A percentile compares a stretch with the other conserved stretches of the same genome.
phyloP scores from a whole-genome alignment of 2,888 invertebrate genomes.

The Ditylenchus weischeri region DNA sequence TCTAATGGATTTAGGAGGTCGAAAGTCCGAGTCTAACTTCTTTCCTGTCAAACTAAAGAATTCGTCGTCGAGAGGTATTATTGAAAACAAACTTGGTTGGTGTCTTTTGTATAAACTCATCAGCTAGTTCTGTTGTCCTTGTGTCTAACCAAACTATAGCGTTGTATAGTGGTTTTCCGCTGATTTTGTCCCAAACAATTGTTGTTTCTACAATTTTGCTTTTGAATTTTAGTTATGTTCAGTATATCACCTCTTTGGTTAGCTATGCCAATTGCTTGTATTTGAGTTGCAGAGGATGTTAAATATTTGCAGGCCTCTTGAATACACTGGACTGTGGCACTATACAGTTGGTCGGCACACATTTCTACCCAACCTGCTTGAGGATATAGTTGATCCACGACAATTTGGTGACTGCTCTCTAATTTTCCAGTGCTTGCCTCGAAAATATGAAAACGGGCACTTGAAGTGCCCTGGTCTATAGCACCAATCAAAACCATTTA shows the following conservation, averaged over 20 bases:
- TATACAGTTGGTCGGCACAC: conserved; percentile 78
- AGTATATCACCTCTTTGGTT: conserved; percentile 69
- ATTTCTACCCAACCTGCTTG: conserved; percentile 85
- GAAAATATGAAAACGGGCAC: conserved; percentile 81
- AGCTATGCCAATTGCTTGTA: conserved; percentile 78
- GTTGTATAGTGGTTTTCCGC: conserved; percentile 86
- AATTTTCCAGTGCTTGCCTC: conserved; percentile 49
- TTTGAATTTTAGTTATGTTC: background rate
- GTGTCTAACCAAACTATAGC: conserved; percentile 97
- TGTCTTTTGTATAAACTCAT: conserved; percentile 69
- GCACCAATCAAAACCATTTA: conserved; percentile 73
- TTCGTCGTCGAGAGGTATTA: background rate
- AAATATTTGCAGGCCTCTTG: conserved; percentile 69
- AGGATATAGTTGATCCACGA: background rate
- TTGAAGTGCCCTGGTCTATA: conserved; percentile 94
- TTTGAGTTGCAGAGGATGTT: conserved; percentile 63
- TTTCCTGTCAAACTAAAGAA: no score
- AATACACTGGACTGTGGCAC: conserved; percentile 78
- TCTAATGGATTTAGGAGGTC: background rate
- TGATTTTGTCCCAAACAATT: conserved; percentile 86
- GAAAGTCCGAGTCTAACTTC: no score
- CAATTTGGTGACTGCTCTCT: conserved; percentile 29
- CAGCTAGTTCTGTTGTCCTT: conserved; percentile 82
- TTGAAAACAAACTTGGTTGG: conserved; percentile 31
- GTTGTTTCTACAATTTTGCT: conserved; percentile 73